These are phyloP conservation scores for Cryptus armator DNA, from an alignment of 2,888 invertebrate species.

Conservation along the genomic window DNA sequence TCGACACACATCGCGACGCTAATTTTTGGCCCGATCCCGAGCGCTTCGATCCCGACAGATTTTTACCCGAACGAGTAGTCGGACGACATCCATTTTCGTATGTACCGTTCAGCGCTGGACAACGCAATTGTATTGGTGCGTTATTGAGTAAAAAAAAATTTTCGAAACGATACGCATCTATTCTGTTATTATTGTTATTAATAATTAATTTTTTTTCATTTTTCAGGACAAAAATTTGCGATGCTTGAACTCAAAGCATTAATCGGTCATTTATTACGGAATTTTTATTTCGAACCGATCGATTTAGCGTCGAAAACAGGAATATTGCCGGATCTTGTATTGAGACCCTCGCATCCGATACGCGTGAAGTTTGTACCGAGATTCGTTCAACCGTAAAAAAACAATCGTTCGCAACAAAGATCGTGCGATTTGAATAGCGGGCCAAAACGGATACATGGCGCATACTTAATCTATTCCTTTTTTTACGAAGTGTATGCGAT, in stretches of 20 bases:
- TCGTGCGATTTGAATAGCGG: no score
- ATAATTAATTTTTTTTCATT: background rate
- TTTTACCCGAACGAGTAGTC: conserved; percentile 86
- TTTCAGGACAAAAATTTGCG: conserved; percentile 76
- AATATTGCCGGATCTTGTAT: conserved; percentile 72
- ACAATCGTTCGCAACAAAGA: no score
- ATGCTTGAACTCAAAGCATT: conserved; percentile 78
- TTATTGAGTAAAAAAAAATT: background rate
- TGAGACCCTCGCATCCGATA: conserved; percentile 73
- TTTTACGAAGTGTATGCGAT: no score
- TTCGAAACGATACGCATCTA: background rate
- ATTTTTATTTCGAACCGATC: conserved; percentile 77
- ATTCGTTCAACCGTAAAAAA: background rate
- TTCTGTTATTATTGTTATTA: background rate
- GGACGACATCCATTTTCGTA: conserved; percentile 88
- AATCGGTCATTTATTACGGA: conserved; percentile 72
- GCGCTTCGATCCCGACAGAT: conserved; percentile 89
- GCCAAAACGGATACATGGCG: no score
- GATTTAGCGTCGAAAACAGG: conserved; percentile 73
- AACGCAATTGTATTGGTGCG: conserved; percentile 89
- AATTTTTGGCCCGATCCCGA: conserved; percentile 89
- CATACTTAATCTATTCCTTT: no score
- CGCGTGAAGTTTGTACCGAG: conserved; percentile 73
- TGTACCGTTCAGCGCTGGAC: conserved; percentile 90
- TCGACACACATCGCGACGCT: conserved; percentile 88